These are phyloP conservation scores for Pherbina coryleti DNA, from an alignment of 2,888 invertebrate genomes.

Conservation along the genomic window DNA sequence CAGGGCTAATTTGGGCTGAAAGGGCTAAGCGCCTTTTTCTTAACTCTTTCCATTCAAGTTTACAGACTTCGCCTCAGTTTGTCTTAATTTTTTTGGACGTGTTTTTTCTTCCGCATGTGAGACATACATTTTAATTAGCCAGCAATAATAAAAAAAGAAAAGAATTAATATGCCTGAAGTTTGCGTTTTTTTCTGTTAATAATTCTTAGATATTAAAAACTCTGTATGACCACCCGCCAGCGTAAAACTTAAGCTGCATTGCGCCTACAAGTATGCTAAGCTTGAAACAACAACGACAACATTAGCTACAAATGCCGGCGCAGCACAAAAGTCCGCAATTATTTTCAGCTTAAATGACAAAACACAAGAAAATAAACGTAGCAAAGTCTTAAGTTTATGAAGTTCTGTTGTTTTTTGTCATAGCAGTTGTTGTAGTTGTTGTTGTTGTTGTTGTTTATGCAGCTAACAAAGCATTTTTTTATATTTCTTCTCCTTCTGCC, in stretches of 20 bases:
- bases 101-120: neutral
- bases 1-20: no score
- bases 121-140: constrained; percentile 33
- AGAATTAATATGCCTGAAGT: constrained; percentile 43
- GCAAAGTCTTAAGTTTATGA: constrained; percentile 57
- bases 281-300: constrained; percentile 37
- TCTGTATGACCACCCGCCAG: constrained; percentile 4
- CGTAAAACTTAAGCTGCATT: neutral
- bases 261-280: constrained; percentile 28
- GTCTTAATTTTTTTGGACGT: neutral
- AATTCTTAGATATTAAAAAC: constrained; percentile 53
- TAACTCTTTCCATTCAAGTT: no score
- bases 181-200: constrained; percentile 54
- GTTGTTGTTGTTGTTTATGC: constrained; percentile 33
- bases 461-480: constrained; percentile 33
- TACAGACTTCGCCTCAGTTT: neutral
- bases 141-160: neutral
- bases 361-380: constrained; percentile 60
- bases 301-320: constrained; percentile 46
- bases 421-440: neutral
- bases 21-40: no score
- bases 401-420: constrained; percentile 37
- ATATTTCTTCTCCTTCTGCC: neutral
- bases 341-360: constrained; percentile 68
- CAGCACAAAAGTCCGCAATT: constrained; percentile 65